A percentile compares a stretch with the other conserved stretches of the same genome.
Conservation (phyloP, 2,797 vertebrate species). For the Limnodromus scolopaceus region DNA sequence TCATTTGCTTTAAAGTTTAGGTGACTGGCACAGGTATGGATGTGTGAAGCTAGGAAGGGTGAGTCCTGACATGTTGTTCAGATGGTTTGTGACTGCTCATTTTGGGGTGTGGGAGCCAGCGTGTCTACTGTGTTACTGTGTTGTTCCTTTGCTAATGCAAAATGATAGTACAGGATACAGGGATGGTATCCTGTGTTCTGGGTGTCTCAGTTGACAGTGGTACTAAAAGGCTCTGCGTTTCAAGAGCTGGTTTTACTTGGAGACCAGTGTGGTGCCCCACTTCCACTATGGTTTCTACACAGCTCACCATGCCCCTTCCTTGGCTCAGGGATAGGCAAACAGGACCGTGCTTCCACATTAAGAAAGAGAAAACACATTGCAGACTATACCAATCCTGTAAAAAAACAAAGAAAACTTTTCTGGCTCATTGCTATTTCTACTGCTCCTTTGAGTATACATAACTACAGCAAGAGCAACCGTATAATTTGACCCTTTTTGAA, state of each 20-base stretch:
- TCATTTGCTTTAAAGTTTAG: background rate
- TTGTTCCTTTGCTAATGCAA: background rate
- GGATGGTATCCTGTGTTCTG: background rate
- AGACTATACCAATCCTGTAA: background rate
- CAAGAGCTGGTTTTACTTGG: background rate
- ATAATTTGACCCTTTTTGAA: conserved; percentile 17
- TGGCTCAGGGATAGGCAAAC: background rate
- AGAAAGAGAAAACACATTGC: background rate
- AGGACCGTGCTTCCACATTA: background rate
- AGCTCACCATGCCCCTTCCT: background rate
- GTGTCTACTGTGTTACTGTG: background rate
- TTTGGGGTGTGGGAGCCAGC: background rate
- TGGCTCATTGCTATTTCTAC: background rate
- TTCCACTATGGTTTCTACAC: background rate
- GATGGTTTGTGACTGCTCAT: background rate
- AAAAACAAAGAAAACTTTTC: background rate
- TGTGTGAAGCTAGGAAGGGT: background rate
- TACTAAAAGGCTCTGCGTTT: background rate
- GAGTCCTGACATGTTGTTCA: fast-evolving
- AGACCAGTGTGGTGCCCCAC: background rate
- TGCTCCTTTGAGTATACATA: background rate
- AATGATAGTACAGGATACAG: fast-evolving
- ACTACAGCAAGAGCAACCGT: background rate
- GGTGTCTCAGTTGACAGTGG: background rate
- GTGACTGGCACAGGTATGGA: background rate